Conservation (phyloP, 2,113 vertebrate species). For the Ploceus nigricollis region DNA sequence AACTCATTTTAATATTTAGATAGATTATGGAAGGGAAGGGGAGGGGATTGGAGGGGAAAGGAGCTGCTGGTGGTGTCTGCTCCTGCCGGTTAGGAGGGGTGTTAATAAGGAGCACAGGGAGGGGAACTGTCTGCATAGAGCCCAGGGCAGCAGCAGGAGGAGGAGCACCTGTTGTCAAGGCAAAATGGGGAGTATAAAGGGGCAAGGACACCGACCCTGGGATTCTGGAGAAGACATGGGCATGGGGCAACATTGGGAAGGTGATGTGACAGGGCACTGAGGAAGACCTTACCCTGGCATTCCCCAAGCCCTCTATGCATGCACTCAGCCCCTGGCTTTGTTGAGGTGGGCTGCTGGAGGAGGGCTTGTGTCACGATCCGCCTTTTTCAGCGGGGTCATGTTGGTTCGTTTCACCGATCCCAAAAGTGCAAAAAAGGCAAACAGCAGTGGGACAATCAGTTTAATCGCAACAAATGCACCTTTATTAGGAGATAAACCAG, state of each 20-base stretch:
- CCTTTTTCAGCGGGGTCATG: no score
- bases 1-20: conserved; percentile 80
- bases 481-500: no score
- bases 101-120: conserved; percentile 70
- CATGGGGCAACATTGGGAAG: neutral
- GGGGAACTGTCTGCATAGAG: neutral
- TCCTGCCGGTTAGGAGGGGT: conserved; percentile 18
- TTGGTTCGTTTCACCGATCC: no score
- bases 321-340: neutral
- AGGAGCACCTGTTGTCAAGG: conserved; percentile 57
- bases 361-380: no score
- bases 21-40: conserved; percentile 79
- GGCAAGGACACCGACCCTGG: neutral
- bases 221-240: neutral
- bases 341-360: neutral
- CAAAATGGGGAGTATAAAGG: neutral
- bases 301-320: neutral
- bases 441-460: no score
- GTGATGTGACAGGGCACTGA: rapidly evolving
- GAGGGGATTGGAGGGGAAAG: conserved; percentile 59
- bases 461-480: no score
- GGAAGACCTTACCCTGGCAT: neutral
- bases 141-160: conserved; percentile 7
- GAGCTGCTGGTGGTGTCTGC: conserved; percentile 59
- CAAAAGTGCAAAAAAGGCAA: no score